Percentiles rank a stretch among this genome's conserved stretches.
phyloP scores from a whole-genome alignment of 37 sponge, comb jelly and placozoan species.

The Cladorhizidae sp. region DNA sequence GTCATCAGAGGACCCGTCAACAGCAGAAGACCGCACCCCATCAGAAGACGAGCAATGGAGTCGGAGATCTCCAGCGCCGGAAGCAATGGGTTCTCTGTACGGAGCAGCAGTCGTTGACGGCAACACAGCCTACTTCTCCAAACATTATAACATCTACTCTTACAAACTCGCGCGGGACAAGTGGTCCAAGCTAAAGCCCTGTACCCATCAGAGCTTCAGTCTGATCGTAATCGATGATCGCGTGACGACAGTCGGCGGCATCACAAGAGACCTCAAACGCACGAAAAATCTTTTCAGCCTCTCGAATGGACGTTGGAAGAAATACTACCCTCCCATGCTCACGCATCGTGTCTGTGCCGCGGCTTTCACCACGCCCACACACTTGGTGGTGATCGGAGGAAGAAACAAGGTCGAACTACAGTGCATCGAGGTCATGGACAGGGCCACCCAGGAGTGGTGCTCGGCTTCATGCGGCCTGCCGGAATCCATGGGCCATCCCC shows the following conservation, averaged over 20 bases:
- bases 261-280: neutral
- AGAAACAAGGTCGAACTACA: neutral
- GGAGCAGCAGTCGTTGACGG: neutral
- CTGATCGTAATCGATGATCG: neutral
- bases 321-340: neutral
- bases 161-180: neutral
- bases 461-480: neutral
- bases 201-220: neutral
- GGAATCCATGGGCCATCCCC: neutral
- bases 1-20: no score
- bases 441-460: neutral
- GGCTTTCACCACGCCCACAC: neutral
- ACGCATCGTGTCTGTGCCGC: neutral
- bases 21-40: no score
- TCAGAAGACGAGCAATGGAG: neutral
- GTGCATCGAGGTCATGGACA: neutral
- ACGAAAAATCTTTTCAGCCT: constrained; percentile 1
- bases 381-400: constrained; percentile 2
- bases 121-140: constrained; percentile 1
- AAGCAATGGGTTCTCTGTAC: neutral
- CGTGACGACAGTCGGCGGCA: constrained; percentile 1
- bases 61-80: neutral
- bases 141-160: neutral
- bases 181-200: constrained; percentile 1
- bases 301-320: neutral